Conservation (phyloP, 2,113 vertebrate species). For the Deroptyus accipitrinus region DNA sequence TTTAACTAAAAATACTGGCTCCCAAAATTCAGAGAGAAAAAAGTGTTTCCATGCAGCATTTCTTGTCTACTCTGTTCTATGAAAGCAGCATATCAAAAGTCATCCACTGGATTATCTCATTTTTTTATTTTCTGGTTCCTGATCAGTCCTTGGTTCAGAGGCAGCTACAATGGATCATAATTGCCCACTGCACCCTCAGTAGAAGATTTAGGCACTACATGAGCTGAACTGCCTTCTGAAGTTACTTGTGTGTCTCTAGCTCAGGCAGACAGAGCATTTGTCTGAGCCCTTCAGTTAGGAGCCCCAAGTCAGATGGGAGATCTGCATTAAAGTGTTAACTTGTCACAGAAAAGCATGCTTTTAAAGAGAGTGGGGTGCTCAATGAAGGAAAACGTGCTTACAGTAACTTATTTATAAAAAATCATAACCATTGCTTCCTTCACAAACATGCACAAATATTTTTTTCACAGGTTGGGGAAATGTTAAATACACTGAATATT, state of each 20-base stretch:
- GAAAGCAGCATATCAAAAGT: not conserved
- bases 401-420: not conserved
- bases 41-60: not conserved
- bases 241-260: not conserved
- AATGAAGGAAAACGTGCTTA: not conserved
- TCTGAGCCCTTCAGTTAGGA: not conserved
- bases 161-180: not conserved
- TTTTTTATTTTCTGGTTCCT: not conserved
- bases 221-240: not conserved
- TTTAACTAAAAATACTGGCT: not conserved
- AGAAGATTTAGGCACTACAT: not conserved
- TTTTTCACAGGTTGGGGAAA: not conserved
- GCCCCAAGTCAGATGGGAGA: not conserved
- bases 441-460: not conserved
- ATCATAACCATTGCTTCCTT: not conserved
- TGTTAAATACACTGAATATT: not conserved
- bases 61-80: not conserved
- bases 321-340: not conserved
- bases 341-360: not conserved
- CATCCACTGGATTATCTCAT: not conserved
- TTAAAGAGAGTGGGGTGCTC: not conserved
- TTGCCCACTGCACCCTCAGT: not conserved
- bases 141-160: not conserved
- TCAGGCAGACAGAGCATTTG: not conserved
- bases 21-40: not conserved